Percentiles rank a stretch among this genome's conserved stretches.
These are phyloP conservation scores for Melopsittacus undulatus DNA, from an alignment of 2,797 vertebrate genomes.

Conservation along the genomic window DNA sequence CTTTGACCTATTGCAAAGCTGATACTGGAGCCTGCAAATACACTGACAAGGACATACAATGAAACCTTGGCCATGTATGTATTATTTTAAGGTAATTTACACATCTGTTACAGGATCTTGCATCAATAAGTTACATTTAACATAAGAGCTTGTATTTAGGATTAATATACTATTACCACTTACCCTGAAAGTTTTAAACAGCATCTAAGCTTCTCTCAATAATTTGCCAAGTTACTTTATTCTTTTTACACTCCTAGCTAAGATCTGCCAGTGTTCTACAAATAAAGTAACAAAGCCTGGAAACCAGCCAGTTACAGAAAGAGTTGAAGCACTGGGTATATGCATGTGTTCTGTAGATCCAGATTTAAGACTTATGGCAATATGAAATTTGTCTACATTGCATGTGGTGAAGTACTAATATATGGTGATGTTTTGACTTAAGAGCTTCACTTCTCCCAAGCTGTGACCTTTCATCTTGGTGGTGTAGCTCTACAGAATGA, in stretches of 20 bases:
- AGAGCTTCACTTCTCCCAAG: slow-evolving; percentile 27
- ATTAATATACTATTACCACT: not conserved
- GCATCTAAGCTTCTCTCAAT: not conserved
- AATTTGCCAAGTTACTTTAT: not conserved
- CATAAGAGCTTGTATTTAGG: not conserved
- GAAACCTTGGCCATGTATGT: not conserved
- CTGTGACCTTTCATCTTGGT: slow-evolving; percentile 25
- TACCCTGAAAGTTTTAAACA: not conserved
- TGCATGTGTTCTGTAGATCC: not conserved
- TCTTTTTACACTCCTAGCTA: not conserved
- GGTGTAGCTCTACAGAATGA: not conserved
- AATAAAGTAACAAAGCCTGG: not conserved
- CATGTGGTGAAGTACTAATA: not conserved
- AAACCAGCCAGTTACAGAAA: not conserved
- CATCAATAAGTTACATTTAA: not conserved
- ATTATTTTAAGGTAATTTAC: not conserved
- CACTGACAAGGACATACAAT: not conserved
- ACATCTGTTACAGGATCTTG: not conserved
- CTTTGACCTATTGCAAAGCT: not conserved
- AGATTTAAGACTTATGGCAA: not conserved
- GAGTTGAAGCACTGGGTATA: not conserved
- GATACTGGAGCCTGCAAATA: not conserved
- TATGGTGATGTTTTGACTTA: slow-evolving; percentile 36
- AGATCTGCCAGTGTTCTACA: not conserved
- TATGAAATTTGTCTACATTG: slow-evolving; percentile 6